These are phyloP conservation scores for Nymphalis polychloros DNA, from an alignment of 2,888 invertebrate species.

Conservation along the genomic window DNA sequence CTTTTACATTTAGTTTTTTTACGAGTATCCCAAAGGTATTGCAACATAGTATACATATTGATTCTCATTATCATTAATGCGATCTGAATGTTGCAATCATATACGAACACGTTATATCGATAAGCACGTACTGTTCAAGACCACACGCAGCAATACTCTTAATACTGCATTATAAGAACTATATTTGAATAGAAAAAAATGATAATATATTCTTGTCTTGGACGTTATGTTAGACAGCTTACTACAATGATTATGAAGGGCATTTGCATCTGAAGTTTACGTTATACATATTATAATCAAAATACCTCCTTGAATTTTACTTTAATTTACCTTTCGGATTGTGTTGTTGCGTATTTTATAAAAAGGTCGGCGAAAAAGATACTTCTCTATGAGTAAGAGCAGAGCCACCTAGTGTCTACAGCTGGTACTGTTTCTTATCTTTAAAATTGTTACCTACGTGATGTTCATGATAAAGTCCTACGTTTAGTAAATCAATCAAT, in stretches of 20 bases:
- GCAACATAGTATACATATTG: conserved; percentile 17
- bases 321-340: neutral
- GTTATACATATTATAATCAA: neutral
- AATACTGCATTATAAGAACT: conserved; percentile 3
- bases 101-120: conserved; percentile 15
- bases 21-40: conserved; percentile 5
- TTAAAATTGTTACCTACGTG: neutral
- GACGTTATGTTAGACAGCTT: neutral
- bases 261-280: neutral
- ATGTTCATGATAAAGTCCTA: no score
- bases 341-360: neutral
- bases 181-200: conserved; percentile 3
- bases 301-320: neutral
- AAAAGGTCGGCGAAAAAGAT: neutral
- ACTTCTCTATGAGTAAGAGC: neutral
- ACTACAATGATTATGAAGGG: neutral
- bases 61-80: conserved; percentile 25
- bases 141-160: conserved; percentile 5
- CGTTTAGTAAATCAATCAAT: neutral
- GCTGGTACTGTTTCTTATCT: neutral
- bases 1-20: neutral
- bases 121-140: conserved; percentile 24
- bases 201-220: neutral
- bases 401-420: conserved; percentile 5
- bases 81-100: conserved; percentile 17